Conservation (phyloP, 2,888 invertebrate species). For the Epinotia bilunana region DNA sequence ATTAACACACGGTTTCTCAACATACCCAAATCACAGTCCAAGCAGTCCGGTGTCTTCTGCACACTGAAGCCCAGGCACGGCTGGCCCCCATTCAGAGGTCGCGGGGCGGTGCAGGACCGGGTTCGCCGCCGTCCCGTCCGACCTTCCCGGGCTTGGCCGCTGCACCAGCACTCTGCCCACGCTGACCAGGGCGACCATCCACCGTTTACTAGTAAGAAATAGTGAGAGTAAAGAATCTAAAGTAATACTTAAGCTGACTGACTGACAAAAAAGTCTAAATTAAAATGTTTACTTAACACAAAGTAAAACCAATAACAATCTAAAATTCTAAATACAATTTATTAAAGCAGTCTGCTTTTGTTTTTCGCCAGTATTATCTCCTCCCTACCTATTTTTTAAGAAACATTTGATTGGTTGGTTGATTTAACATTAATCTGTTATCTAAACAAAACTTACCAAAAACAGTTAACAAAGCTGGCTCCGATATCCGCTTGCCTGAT, state of each 20-base stretch:
- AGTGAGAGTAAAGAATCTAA: neutral
- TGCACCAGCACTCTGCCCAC: conserved; percentile 95
- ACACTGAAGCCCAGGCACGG: conserved; percentile 92
- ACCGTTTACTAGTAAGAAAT: conserved; percentile 90
- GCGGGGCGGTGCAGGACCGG: conserved; percentile 93
- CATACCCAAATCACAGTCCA: conserved; percentile 86
- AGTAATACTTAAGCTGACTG: neutral
- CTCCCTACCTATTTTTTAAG: too few species aligned
- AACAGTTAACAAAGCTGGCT: conserved; percentile 94
- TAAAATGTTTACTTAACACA: neutral
- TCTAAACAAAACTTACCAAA: conserved; percentile 88
- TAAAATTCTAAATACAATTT: too few species aligned
- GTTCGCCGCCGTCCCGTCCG: conserved; percentile 89
- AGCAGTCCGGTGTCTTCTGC: conserved; percentile 93
- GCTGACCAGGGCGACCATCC: conserved; percentile 97
- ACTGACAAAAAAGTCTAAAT: neutral
- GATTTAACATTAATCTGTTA: neutral
- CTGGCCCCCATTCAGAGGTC: conserved; percentile 95
- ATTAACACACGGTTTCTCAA: neutral
- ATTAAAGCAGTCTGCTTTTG: too few species aligned
- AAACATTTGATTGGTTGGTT: too few species aligned
- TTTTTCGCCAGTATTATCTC: too few species aligned
- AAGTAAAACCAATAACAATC: too few species aligned
- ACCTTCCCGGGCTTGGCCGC: conserved; percentile 85
- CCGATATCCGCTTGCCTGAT: conserved; percentile 93